phyloP scores from a whole-genome alignment of 2,113 vertebrate species.

The Corythaeola cristata region DNA sequence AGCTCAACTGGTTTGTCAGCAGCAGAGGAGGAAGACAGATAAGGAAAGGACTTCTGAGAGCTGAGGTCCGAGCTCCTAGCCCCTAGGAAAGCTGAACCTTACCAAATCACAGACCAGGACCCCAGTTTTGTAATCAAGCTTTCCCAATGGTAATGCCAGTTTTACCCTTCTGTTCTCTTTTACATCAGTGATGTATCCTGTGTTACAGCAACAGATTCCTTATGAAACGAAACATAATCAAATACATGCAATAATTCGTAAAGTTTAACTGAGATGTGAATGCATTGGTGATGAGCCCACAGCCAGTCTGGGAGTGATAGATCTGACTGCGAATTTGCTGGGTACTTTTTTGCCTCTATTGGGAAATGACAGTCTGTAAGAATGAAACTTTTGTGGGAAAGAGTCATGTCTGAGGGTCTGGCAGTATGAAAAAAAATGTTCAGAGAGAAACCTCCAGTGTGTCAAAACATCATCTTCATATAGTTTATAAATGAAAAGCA shows the following conservation, averaged over 20 bases:
- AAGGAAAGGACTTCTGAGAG: background rate
- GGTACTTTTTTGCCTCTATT: background rate
- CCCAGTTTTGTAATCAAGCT: background rate
- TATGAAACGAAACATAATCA: background rate
- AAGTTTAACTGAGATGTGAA: background rate
- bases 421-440: background rate
- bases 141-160: background rate
- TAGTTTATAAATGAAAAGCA: background rate
- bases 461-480: background rate
- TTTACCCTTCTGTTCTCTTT: background rate
- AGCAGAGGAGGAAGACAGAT: background rate
- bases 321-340: background rate
- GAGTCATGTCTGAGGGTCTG: background rate
- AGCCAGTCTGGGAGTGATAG: background rate
- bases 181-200: background rate
- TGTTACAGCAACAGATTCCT: background rate
- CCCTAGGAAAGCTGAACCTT: background rate
- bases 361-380: background rate
- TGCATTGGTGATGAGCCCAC: background rate
- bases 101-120: background rate
- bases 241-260: background rate
- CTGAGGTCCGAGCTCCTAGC: background rate
- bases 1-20: background rate
- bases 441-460: background rate
- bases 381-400: background rate